A percentile compares a stretch with the other conserved stretches of the same genome.
phyloP scores from a whole-genome alignment of 2,113 vertebrate species.

The Alethe castanea region DNA sequence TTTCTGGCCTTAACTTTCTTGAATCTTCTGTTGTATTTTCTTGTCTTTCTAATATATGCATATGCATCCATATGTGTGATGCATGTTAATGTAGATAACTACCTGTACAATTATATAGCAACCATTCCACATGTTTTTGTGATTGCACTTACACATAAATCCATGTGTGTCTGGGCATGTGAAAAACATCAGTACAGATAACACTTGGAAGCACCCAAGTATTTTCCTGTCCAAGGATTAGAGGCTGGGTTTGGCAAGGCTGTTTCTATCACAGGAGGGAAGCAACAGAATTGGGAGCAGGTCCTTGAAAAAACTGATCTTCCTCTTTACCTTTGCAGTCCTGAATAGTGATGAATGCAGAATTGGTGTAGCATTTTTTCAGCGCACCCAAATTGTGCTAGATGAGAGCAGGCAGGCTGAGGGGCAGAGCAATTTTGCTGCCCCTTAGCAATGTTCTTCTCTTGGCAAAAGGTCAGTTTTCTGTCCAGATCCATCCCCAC shows the following conservation, averaged over 20 bases:
- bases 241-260: not conserved
- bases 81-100: not conserved
- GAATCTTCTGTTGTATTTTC: not conserved
- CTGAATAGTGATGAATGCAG: not conserved
- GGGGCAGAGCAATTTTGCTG: not conserved
- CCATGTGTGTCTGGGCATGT: not conserved
- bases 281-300: fast-evolving
- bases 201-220: not conserved
- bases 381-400: not conserved
- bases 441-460: not conserved
- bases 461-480: fast-evolving
- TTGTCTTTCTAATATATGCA: not conserved
- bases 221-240: not conserved
- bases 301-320: not conserved
- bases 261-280: not conserved
- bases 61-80: not conserved
- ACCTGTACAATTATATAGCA: not conserved
- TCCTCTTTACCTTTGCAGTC: not conserved
- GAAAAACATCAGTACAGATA: not conserved
- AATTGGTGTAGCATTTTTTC: not conserved
- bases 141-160: not conserved
- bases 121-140: not conserved
- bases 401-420: not conserved
- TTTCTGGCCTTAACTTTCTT: not conserved
- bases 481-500: not conserved